These are phyloP conservation scores for Itoplectis maculator DNA, from an alignment of 2,888 invertebrate species.

Conservation along the genomic window DNA sequence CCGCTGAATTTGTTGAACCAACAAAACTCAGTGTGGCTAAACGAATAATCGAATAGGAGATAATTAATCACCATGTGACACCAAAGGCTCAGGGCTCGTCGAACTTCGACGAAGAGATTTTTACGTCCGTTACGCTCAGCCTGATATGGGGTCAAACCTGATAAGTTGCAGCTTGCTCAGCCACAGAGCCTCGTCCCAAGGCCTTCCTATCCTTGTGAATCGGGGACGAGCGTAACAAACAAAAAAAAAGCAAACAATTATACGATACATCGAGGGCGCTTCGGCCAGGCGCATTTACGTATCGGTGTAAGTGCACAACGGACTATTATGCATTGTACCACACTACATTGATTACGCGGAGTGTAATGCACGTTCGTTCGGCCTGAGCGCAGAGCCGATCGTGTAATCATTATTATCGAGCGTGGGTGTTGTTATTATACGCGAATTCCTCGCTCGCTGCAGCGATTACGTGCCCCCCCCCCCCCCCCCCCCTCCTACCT, in stretches of 20 bases:
- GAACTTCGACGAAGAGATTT: background rate
- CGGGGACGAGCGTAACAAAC: conserved; percentile 22
- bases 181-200: background rate
- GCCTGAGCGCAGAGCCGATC: conserved; percentile 55
- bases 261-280: conserved; percentile 37
- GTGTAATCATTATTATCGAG: conserved; percentile 68
- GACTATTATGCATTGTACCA: conserved; percentile 47
- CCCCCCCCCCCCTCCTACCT: background rate
- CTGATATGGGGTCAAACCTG: conserved; percentile 1
- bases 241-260: conserved; percentile 32
- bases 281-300: conserved; percentile 23
- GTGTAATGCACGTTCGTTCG: conserved; percentile 54
- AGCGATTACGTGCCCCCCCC: conserved; percentile 58
- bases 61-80: background rate
- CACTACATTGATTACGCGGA: conserved; percentile 68
- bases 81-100: background rate
- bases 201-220: conserved; percentile 3
- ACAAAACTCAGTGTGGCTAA: too few species aligned
- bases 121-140: background rate
- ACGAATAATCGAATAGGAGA: too few species aligned
- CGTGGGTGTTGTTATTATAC: conserved; percentile 70
- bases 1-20: too few species aligned
- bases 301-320: conserved; percentile 29
- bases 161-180: conserved; percentile 1
- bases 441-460: conserved; percentile 73